phyloP scores from a whole-genome alignment of 2,797 vertebrate genomes.

The Poecilia velifera region DNA sequence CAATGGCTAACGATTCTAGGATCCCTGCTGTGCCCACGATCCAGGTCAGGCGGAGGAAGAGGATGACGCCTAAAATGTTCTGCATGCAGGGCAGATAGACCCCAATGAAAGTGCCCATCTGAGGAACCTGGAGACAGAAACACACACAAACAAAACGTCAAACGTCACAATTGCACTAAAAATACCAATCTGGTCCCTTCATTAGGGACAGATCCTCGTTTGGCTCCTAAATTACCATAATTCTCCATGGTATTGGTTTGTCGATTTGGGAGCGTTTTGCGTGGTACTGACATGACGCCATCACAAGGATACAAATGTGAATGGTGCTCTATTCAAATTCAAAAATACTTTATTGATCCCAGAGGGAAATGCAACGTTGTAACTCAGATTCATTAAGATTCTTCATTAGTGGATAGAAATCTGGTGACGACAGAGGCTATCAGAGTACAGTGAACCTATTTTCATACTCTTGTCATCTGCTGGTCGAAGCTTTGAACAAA shows the following conservation, averaged over 20 bases:
- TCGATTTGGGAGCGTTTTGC: background rate
- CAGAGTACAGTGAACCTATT: no score
- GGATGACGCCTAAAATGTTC: constrained; percentile 95
- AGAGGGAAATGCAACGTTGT: no score
- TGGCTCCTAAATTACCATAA: background rate
- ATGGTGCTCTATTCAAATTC: background rate
- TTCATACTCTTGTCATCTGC: no score
- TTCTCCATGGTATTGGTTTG: background rate
- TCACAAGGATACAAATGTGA: background rate
- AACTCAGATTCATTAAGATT: no score
- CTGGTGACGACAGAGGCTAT: no score
- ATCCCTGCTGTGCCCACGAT: constrained; percentile 95
- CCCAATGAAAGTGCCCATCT: constrained; percentile 96
- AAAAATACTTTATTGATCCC: no score
- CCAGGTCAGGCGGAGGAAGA: constrained; percentile 95
- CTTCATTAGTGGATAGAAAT: no score
- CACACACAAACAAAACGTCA: background rate
- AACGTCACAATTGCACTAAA: background rate
- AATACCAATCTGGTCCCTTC: background rate
- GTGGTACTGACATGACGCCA: background rate
- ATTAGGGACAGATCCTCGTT: background rate
- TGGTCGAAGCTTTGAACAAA: no score
- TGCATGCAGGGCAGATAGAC: constrained; percentile 97
- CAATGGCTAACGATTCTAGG: constrained; percentile 90
- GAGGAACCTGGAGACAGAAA: constrained; percentile 80